Evolutionary conservation across 2,888 invertebrate genomes (phyloP), one percentile per base, ranked within the genome.

Genomic region (Amorpha juglandis): DNA sequence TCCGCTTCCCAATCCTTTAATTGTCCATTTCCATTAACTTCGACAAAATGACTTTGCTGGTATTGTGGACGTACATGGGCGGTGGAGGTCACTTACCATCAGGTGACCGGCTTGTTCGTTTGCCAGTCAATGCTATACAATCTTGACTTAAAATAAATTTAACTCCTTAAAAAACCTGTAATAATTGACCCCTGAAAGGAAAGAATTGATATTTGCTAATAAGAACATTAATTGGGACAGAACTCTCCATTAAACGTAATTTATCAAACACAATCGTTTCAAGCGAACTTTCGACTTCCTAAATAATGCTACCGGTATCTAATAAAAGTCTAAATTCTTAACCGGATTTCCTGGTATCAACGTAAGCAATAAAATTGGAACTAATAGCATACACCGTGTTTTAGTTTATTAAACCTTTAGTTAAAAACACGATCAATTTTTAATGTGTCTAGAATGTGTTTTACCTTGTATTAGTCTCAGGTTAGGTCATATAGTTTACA

Each of bases 271-370:
- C 19, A 42, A 58, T 58, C 42, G 19, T 11, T 50, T 50, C 9
- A 19, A 0, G 11, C 19, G 42, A 58, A 42, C 11, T 58, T 58
- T 58, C 58, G 19, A 58, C 58, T 58, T 58, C 58, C 58, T 58
- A 58, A 58, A 38, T 16, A 7, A 21, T 12, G 19, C 58, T 58
- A 58, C 58, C 58, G 58, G 58, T 58, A 58, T 58, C 42, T 58
- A 58, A 58, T 21, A 38, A 38, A 58, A 19, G 42, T 19, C 58
- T 58, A 42, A 58, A 19, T 19, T 58, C 55, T 58, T 42, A 58
- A 42, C 58, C 58, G 58, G 58, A 58, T 58, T 58, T 58, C 58
- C 58, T 58, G 58, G 12, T 58, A 58, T 19, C 19, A 12, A 42
- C 58, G 19, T 58, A 58, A 19, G 58, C 19, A 58, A 58, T 58